phyloP scores from a whole-genome alignment of 2,797 vertebrate genomes.

The Scomberomorus guttatus region DNA sequence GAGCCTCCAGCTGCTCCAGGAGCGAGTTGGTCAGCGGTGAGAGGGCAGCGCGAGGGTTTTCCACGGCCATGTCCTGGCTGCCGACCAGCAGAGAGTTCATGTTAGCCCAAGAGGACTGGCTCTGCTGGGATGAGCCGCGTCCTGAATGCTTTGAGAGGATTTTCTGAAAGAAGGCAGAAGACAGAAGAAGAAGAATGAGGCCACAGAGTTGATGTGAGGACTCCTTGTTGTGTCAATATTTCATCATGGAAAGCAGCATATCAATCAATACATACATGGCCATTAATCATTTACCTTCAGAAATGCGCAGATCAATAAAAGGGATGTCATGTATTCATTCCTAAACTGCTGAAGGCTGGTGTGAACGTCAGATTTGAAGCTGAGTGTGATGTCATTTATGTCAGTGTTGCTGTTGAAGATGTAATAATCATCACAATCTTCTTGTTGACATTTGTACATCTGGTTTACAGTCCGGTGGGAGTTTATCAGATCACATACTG shows the following conservation, averaged over 20 bases:
- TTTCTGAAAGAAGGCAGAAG: slow-evolving; percentile 82
- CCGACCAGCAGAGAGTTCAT: background rate
- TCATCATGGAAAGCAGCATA: slow-evolving; percentile 49
- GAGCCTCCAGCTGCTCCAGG: slow-evolving; percentile 94
- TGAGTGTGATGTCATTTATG: background rate
- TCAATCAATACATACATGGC: slow-evolving; percentile 45
- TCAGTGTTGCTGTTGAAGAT: slow-evolving; percentile 5
- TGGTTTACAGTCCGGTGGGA: background rate
- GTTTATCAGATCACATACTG: no score
- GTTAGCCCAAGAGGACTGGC: background rate
- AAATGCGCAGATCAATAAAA: slow-evolving; percentile 36
- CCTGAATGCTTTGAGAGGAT: slow-evolving; percentile 87
- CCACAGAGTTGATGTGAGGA: background rate
- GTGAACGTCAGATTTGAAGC: background rate
- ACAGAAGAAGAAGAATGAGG: slow-evolving; percentile 55
- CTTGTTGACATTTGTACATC: background rate
- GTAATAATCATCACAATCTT: slow-evolving; percentile 12
- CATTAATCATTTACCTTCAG: slow-evolving; percentile 47
- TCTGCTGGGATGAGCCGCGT: background rate
- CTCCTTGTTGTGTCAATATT: slow-evolving; percentile 31
- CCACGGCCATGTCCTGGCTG: slow-evolving; percentile 59
- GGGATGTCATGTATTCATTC: slow-evolving; percentile 24
- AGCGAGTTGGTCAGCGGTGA: slow-evolving; percentile 93
- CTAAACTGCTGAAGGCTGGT: slow-evolving; percentile 8
- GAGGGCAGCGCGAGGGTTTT: slow-evolving; percentile 87